A percentile compares a stretch with the other conserved stretches of the same genome.
Conservation (phyloP, 2,797 vertebrate genomes). For the Anomalospiza imberbis region DNA sequence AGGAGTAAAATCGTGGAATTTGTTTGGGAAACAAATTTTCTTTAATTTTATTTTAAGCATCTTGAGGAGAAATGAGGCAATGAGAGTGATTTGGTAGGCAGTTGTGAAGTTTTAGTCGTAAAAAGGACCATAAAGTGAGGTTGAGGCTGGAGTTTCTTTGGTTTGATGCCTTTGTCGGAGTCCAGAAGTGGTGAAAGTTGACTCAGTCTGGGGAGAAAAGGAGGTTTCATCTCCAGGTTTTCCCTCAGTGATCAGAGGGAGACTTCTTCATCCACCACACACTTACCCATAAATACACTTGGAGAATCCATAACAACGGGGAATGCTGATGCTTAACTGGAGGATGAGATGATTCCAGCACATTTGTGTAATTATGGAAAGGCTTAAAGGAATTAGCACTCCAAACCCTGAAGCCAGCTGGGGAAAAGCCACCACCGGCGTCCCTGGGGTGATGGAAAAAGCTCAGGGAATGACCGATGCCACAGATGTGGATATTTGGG, state of each 20-base stretch:
- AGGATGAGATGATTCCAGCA: not conserved
- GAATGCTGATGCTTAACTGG: not conserved
- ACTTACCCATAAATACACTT: accelerated
- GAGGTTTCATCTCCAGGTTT: not conserved
- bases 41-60: not conserved
- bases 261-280: not conserved
- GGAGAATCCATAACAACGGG: not conserved
- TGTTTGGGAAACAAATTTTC: not conserved
- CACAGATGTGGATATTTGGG: accelerated
- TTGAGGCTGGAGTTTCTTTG: not conserved
- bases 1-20: not conserved
- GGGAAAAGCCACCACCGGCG: not conserved
- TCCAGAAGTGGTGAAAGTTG: not conserved
- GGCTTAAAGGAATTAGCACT: not conserved
- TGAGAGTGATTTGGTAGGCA: not conserved
- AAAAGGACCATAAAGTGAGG: not conserved
- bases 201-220: not conserved
- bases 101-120: not conserved
- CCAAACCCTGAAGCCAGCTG: not conserved
- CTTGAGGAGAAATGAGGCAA: not conserved
- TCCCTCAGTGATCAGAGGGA: not conserved
- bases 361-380: not conserved
- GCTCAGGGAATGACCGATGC: accelerated
- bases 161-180: not conserved
- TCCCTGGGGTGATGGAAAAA: not conserved